These are phyloP conservation scores for Mechanitis mazaeus DNA, from an alignment of 2,888 invertebrate species.

Conservation along the genomic window DNA sequence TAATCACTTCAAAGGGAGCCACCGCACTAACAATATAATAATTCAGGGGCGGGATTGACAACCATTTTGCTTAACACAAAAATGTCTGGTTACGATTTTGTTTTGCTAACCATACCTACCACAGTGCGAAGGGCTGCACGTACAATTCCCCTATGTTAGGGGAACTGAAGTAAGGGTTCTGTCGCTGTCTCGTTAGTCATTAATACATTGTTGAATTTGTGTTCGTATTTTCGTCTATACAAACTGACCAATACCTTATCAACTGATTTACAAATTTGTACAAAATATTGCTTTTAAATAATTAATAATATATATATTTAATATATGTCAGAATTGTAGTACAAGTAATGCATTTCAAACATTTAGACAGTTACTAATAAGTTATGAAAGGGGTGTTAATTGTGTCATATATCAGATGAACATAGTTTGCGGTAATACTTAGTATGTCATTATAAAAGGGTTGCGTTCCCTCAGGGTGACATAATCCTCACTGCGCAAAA, in stretches of 20 bases:
- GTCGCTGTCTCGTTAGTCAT: conserved; percentile 44
- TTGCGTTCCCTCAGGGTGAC: background rate
- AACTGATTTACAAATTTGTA: no score
- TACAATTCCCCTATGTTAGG: conserved; percentile 19
- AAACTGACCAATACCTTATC: no score
- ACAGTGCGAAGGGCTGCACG: conserved; percentile 15
- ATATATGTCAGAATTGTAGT: no score
- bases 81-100: conserved; percentile 16
- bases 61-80: conserved; percentile 1
- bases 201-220: conserved; percentile 24
- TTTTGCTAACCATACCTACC: conserved; percentile 9
- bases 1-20: conserved; percentile 1
- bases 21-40: background rate
- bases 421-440: conserved; percentile 4
- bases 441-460: conserved; percentile 5
- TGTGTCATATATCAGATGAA: background rate
- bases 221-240: conserved; percentile 4
- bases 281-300: no score
- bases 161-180: conserved; percentile 45
- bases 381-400: background rate
- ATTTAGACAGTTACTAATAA: no score
- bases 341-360: no score
- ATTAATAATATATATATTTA: no score
- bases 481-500: conserved; percentile 7
- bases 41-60: background rate